Percentiles rank a stretch among this genome's conserved stretches.
Evolutionary conservation across 2,113 vertebrate genomes (phyloP).

Genomic region (Salvator merianae): DNA sequence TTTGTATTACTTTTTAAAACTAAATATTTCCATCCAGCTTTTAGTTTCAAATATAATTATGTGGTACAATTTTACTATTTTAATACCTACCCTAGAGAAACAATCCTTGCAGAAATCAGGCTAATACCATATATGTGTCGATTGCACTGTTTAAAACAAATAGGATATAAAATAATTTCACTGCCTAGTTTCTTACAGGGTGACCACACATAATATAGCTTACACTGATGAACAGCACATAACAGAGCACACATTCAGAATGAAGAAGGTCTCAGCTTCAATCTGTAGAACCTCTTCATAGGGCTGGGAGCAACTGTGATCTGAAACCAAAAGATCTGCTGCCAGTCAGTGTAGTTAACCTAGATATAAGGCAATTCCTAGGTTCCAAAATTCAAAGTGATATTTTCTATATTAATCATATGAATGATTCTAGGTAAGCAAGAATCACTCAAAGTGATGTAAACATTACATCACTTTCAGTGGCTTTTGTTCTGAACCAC

Average conservation of each 20-base stretch:
- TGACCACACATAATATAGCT: no score
- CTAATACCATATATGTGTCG: no score
- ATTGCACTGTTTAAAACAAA: no score
- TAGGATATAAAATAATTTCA: no score
- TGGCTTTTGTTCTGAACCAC: no score
- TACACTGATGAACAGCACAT: neutral
- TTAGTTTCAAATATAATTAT: neutral
- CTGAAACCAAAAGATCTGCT: neutral
- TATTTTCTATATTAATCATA: neutral
- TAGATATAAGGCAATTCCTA: neutral
- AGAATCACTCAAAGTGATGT: neutral
- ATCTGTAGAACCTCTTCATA: neutral
- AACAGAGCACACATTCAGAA: neutral
- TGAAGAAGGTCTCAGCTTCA: neutral
- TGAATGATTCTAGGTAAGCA: neutral
- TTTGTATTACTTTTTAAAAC: neutral
- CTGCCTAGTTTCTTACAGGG: no score
- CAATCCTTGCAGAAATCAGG: no score
- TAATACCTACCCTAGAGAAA: no score
- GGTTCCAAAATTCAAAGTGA: neutral
- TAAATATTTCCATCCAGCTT: neutral
- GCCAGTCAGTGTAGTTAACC: neutral
- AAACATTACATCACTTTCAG: no score
- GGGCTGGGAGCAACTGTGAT: neutral
- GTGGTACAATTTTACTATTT: no score